These are phyloP conservation scores for Cyprinodon tularosa DNA, from an alignment of 2,113 vertebrate genomes.

Conservation along the genomic window DNA sequence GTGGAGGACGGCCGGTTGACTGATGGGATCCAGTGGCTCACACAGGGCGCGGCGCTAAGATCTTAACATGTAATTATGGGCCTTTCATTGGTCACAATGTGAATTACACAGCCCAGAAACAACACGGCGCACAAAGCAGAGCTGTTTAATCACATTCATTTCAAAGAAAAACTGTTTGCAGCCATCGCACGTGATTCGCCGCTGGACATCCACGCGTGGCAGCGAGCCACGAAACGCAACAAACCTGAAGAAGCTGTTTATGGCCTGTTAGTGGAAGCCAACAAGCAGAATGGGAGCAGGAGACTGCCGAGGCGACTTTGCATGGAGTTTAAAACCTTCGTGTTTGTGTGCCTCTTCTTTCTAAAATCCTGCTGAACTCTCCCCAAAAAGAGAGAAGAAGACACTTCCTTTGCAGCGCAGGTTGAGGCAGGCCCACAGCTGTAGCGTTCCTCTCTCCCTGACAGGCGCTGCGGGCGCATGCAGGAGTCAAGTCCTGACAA, in stretches of 20 bases:
- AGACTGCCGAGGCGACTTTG: constrained; percentile 19
- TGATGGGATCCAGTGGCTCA: constrained; percentile 77
- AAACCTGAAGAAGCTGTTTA: neutral
- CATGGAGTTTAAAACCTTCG: constrained; percentile 24
- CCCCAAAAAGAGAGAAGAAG: constrained; percentile 47
- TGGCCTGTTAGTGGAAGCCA: neutral
- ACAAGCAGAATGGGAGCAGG: neutral
- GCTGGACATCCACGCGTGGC: constrained; percentile 20
- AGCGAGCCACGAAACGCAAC: constrained; percentile 4
- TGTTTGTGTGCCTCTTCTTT: constrained; percentile 54
- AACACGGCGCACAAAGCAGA: constrained; percentile 39
- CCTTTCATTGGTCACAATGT: constrained; percentile 79
- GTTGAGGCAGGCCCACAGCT: constrained; percentile 89
- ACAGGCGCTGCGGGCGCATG: constrained; percentile 92
- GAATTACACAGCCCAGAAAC: constrained; percentile 65
- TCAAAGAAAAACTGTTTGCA: constrained; percentile 60
- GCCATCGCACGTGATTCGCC: constrained; percentile 44
- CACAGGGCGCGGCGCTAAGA: constrained; percentile 73
- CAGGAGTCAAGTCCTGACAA: constrained; percentile 92
- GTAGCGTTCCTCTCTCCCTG: constrained; percentile 88
- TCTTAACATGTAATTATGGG: constrained; percentile 80
- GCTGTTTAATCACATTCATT: constrained; percentile 59
- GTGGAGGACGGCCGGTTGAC: constrained; percentile 72
- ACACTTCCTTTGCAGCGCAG: constrained; percentile 73
- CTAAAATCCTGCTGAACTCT: constrained; percentile 20